Conservation (phyloP, 2,888 invertebrate genomes). For the Camptogramma bilineatum region DNA sequence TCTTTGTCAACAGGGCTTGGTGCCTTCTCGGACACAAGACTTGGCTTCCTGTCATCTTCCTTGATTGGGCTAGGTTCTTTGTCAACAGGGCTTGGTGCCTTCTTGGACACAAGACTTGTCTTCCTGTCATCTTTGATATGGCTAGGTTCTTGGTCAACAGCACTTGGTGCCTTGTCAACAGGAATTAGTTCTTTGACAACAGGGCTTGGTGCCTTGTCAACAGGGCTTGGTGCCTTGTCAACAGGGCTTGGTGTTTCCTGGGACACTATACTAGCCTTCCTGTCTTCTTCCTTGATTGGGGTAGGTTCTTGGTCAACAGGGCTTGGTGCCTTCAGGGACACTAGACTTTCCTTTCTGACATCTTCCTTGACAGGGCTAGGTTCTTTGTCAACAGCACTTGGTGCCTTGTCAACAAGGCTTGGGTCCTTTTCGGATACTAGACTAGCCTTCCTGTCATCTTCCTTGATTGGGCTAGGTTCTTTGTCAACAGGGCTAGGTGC, state of each 20-base stretch:
- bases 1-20: conserved; percentile 20
- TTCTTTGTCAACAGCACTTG: conserved; percentile 28
- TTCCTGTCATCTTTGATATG: conserved; percentile 1
- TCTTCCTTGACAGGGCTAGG: conserved; percentile 17
- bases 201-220: not conserved
- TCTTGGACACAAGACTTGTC: not conserved
- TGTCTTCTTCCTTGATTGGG: conserved; percentile 7
- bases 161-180: conserved; percentile 22
- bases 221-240: not conserved
- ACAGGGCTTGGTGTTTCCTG: conserved; percentile 8
- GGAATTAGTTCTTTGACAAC: conserved; percentile 24
- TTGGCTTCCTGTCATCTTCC: conserved; percentile 6
- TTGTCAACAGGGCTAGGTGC: not conserved
- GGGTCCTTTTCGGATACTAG: conserved; percentile 7
- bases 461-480: conserved; percentile 1
- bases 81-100: conserved; percentile 1
- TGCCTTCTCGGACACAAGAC: conserved; percentile 6
- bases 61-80: not conserved
- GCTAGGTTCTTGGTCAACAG: conserved; percentile 11
- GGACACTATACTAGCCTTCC: conserved; percentile 4
- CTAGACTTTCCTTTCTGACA: not conserved
- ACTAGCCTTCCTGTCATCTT: conserved; percentile 26
- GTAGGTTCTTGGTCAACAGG: conserved; percentile 7
- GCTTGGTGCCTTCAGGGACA: not conserved
- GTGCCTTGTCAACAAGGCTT: too few relatives aligned